Percentiles rank a stretch among this genome's conserved stretches.
Conservation (phyloP, 2,113 vertebrate genomes). For the Oreochromis aureus region DNA sequence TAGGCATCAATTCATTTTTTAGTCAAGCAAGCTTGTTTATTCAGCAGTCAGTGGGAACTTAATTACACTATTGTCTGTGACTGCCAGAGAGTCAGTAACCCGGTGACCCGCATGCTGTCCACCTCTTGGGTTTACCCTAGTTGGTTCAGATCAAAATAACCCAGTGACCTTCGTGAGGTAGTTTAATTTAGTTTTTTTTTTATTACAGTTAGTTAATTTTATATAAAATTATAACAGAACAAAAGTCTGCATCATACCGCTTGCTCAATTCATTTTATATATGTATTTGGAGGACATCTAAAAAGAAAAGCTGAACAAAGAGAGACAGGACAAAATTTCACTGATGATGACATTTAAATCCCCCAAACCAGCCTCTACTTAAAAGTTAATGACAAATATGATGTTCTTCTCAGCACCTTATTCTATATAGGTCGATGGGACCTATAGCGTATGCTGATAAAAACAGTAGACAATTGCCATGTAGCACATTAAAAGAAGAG, state of each 20-base stretch:
- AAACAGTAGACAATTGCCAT: not conserved
- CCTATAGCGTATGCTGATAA: not conserved
- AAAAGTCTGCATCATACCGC: not conserved
- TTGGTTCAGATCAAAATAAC: not conserved
- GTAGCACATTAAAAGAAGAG: not conserved
- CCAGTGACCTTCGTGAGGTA: not conserved
- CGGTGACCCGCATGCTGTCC: not conserved
- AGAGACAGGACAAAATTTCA: not conserved
- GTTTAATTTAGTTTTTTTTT: not conserved
- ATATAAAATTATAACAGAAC: not conserved
- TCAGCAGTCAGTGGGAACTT: not conserved
- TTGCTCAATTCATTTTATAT: not conserved
- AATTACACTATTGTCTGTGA: not conserved
- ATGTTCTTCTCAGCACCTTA: not conserved
- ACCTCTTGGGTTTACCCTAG: not conserved
- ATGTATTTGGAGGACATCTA: not conserved
- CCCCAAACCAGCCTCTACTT: not conserved
- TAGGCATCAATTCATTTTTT: not conserved
- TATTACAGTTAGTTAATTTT: not conserved
- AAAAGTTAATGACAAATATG: not conserved
- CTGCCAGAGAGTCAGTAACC: not conserved
- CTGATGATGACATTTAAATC: not conserved
- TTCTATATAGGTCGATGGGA: not conserved
- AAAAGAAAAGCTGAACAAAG: not conserved
- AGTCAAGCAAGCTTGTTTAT: not conserved